Percentiles rank a stretch among this genome's conserved stretches.
phyloP scores from a whole-genome alignment of 2,888 invertebrate species.

The Melipona beecheii region DNA sequence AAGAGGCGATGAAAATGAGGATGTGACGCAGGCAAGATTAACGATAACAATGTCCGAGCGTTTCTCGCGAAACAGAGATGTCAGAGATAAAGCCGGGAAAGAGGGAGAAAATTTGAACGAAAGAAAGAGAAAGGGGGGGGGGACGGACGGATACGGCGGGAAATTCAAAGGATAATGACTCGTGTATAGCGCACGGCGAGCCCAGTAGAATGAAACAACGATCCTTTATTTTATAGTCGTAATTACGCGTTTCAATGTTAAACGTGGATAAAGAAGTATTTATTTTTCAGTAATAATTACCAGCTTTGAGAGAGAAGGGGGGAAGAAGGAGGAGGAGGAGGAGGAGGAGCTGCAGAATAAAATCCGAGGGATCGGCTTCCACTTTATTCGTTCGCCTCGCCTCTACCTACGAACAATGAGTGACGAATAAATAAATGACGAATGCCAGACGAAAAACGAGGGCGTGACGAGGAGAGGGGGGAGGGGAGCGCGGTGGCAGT shows the following conservation, averaged over 20 bases:
- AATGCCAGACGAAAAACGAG: background rate
- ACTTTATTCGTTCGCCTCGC: slow-evolving; percentile 24
- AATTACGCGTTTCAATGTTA: slow-evolving; percentile 26
- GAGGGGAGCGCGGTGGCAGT: background rate
- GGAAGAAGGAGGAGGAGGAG: background rate
- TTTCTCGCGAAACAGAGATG: too few relatives aligned
- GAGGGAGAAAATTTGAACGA: too few relatives aligned
- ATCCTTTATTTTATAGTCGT: slow-evolving; percentile 1
- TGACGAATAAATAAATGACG: slow-evolving; percentile 49
- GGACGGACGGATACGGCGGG: too few relatives aligned
- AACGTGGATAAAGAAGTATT: slow-evolving; percentile 13
- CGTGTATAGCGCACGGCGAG: background rate
- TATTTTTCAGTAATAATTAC: slow-evolving; percentile 41
- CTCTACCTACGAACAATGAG: slow-evolving; percentile 13
- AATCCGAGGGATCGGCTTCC: slow-evolving; percentile 26
- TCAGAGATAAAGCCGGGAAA: too few relatives aligned
- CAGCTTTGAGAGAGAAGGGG: slow-evolving; percentile 24
- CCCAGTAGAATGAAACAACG: background rate
- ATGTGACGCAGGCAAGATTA: too few relatives aligned
- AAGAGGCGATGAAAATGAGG: too few relatives aligned
- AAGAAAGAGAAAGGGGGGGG: background rate
- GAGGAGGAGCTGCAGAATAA: slow-evolving; percentile 1
- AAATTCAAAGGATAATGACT: slow-evolving; percentile 6
- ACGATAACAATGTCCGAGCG: too few relatives aligned
- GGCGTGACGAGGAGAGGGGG: too few relatives aligned